Conservation (phyloP, 2,888 invertebrate genomes). For the Cetonia aurata region DNA sequence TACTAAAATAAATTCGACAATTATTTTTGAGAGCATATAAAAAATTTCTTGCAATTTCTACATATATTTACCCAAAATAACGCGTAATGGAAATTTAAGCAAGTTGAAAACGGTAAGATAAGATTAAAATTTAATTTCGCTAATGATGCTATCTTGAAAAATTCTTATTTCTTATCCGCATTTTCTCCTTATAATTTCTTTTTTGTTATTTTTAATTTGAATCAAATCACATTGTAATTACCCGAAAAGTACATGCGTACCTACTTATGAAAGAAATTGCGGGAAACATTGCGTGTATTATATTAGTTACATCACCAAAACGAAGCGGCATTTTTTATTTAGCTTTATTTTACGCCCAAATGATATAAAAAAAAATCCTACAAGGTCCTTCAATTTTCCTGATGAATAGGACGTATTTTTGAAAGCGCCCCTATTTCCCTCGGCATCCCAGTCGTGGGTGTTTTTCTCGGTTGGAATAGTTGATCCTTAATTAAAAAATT, state of each 20-base stretch:
- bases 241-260: neutral
- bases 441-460: constrained; percentile 1
- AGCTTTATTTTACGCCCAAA: neutral
- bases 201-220: too few species aligned
- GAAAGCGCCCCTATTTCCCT: neutral
- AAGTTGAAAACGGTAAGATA: too few species aligned
- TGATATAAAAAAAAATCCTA: constrained; percentile 28
- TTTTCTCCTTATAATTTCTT: too few species aligned
- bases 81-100: too few species aligned
- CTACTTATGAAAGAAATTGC: constrained; percentile 4
- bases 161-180: too few species aligned
- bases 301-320: constrained; percentile 24
- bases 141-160: too few species aligned
- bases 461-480: constrained; percentile 11
- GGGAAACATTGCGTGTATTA: constrained; percentile 5
- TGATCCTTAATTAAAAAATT: constrained; percentile 33
- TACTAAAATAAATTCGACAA: too few species aligned
- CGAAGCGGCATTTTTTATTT: constrained; percentile 10
- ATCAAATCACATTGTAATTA: neutral
- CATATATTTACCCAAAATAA: too few species aligned
- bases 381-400: constrained; percentile 33
- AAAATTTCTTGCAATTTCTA: too few species aligned
- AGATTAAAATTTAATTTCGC: too few species aligned
- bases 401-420: constrained; percentile 37
- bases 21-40: too few species aligned